Conservation (phyloP, 2,797 vertebrate species). For the Trichosurus vulpecula region DNA sequence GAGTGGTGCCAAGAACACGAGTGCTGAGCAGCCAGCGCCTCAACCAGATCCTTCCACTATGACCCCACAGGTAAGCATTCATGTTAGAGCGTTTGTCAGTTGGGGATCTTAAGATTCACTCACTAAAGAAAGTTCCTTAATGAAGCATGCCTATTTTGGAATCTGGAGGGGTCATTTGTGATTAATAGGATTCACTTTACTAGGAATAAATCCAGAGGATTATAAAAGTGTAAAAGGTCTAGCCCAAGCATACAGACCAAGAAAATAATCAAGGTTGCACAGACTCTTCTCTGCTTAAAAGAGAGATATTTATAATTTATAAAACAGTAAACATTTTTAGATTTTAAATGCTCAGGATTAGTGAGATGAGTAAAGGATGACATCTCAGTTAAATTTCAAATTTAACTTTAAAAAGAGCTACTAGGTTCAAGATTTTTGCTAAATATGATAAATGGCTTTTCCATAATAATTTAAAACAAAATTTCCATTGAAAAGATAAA, state of each 20-base stretch:
- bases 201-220: not conserved
- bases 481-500: slow-evolving; percentile 48
- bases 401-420: slow-evolving; percentile 17
- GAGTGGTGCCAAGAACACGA: slow-evolving; percentile 74
- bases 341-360: slow-evolving; percentile 9
- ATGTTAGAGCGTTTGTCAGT: not conserved
- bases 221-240: not conserved
- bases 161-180: slow-evolving; percentile 9
- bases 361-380: slow-evolving; percentile 32
- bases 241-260: not conserved
- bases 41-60: slow-evolving; percentile 83
- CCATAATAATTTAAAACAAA: slow-evolving; percentile 43
- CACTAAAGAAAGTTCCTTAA: not conserved
- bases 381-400: slow-evolving; percentile 26
- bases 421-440: not conserved
- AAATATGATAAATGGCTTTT: slow-evolving; percentile 14
- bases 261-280: not conserved
- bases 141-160: slow-evolving; percentile 15
- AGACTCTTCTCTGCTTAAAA: not conserved
- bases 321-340: slow-evolving; percentile 27
- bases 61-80: slow-evolving; percentile 85
- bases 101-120: not conserved
- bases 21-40: slow-evolving; percentile 71
- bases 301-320: slow-evolving; percentile 7
- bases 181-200: slow-evolving; percentile 24